Conservation (phyloP, 2,113 vertebrate genomes). For the Tamias sibiricus region DNA sequence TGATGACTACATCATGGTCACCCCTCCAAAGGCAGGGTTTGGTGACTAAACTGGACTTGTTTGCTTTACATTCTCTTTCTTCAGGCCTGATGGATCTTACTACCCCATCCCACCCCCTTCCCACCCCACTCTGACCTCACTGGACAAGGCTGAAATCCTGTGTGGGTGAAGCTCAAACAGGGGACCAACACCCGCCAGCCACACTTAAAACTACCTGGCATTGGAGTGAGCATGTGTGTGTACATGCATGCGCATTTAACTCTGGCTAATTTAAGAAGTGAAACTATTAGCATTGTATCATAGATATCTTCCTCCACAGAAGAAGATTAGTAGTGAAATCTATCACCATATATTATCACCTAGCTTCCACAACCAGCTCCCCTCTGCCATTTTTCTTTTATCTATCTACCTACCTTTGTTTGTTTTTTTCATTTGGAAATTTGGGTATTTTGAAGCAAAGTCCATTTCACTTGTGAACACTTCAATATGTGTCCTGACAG, state of each 20-base stretch:
- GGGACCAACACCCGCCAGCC: background rate
- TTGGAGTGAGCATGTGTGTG: no score
- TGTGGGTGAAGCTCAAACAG: background rate
- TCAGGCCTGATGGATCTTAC: background rate
- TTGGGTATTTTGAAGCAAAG: slow-evolving; percentile 24
- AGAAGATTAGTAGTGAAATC: background rate
- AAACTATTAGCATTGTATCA: background rate
- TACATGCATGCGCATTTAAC: background rate
- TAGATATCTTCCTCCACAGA: background rate
- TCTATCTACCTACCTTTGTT: background rate
- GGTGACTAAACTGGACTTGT: background rate
- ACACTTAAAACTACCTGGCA: background rate
- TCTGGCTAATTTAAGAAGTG: background rate
- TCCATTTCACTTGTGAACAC: background rate
- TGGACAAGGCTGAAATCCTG: background rate
- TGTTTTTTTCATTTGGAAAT: background rate
- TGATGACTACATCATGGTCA: background rate
- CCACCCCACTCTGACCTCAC: background rate
- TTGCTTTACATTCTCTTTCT: background rate
- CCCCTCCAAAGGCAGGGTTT: background rate
- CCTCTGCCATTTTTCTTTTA: background rate
- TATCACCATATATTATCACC: background rate
- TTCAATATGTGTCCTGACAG: background rate
- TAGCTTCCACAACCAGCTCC: background rate
- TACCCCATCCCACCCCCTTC: no score